Base-by-base conservation (phyloP, 2,113 vertebrate species). In the Anser cygnoides region DNA sequence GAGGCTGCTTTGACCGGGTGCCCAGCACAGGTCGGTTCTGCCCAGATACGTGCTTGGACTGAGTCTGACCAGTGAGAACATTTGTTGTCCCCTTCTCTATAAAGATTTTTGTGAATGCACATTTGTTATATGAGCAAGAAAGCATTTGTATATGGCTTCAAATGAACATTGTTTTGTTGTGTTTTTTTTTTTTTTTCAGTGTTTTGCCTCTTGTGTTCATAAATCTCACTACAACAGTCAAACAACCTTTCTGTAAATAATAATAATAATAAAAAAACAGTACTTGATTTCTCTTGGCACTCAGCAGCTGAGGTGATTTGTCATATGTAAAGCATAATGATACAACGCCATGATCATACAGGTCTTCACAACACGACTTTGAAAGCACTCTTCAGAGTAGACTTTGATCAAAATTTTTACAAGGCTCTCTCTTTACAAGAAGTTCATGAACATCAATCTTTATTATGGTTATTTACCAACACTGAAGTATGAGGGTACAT, bases 361-460 rank as follows among this genome's bases (percentile, higher is more conserved):
- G 62, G 74, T 77, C 89, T 94, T 92, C 89, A 70, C n/a, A 93
- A 95, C 68, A 54, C 81, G 66, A 50, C 87, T 87, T 83, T 58
- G 58, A 96, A 92, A 94, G 81, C 33, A 5, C 50, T 91, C 82
- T 82, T 84, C 71, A 54, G 78, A 88, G 81, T 6, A 2, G 19
- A 46, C 93, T 94, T 97, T 82, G 91, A 93, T 90, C 89, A 87
- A 46, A 79, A 62, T 35, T 54, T 89, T 94, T 91, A 79, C 84
- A 87, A 84, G 81, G 71, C 58, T 44, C 15, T 8, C 68, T 78
- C 43, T 95, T 61, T 22, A 35, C 37, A 10, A 62, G 49, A 72
- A 72, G 70, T 62, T 90, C 54, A 62, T 9, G 11, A 91, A 61
- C 81, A 95, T 90, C 91, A 82, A 73, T 83, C 87, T 90, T 85